These are phyloP conservation scores for Polypterus senegalus DNA, from an alignment of 2,113 vertebrate genomes.

Conservation along the genomic window DNA sequence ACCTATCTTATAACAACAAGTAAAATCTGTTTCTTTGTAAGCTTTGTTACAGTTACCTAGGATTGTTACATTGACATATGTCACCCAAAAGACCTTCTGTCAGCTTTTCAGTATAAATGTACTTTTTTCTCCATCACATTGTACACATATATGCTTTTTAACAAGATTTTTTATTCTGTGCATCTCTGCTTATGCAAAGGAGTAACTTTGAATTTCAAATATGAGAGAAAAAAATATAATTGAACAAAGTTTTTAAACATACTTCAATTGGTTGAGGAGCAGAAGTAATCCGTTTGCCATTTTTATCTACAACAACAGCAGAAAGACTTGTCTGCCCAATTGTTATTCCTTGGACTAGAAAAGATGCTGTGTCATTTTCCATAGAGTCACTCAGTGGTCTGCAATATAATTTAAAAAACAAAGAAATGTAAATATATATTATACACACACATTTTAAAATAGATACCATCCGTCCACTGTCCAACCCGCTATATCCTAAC, in stretches of 20 bases:
- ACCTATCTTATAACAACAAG: too few relatives aligned
- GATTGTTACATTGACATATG: too few relatives aligned
- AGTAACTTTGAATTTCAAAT: background rate
- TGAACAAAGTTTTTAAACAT: slow-evolving; percentile 13
- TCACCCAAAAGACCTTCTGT: too few relatives aligned
- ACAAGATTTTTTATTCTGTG: too few relatives aligned
- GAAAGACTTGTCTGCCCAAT: slow-evolving; percentile 78
- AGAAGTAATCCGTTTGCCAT: slow-evolving; percentile 59
- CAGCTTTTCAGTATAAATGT: too few relatives aligned
- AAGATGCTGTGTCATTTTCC: slow-evolving; percentile 67
- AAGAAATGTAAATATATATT: background rate
- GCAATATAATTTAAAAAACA: slow-evolving; percentile 7
- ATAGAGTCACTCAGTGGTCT: slow-evolving; percentile 54
- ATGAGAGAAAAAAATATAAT: background rate
- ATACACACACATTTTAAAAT: background rate
- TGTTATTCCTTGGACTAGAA: slow-evolving; percentile 60
- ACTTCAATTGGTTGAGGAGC: slow-evolving; percentile 80
- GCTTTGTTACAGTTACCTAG: too few relatives aligned
- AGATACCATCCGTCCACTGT: background rate
- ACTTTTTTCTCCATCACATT: too few relatives aligned
- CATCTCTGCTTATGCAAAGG: background rate
- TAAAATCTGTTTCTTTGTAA: too few relatives aligned
- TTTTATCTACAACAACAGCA: slow-evolving; percentile 58
- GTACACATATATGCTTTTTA: too few relatives aligned
- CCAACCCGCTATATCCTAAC: background rate